Evolutionary conservation across 92 coral and sea anemone genomes (phyloP).

Genomic region (Umimayanthus chanpuru): DNA sequence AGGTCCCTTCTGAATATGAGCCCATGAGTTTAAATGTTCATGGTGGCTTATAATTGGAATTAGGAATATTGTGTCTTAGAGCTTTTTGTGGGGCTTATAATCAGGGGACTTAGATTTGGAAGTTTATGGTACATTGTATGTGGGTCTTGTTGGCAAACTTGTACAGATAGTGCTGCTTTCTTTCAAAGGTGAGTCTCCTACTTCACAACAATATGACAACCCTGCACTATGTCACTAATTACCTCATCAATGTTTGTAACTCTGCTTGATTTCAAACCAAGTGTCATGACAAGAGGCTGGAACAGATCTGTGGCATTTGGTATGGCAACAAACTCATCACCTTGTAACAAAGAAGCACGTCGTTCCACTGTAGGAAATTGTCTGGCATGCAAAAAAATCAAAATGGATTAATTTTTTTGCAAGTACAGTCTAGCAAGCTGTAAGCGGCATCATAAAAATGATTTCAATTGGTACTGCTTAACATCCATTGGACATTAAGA

Average conservation of each 20-base stretch:
- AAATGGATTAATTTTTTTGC: neutral
- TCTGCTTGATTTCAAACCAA: slow-evolving; percentile 37
- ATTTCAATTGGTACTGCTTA: no score
- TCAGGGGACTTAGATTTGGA: no score
- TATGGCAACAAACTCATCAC: slow-evolving; percentile 29
- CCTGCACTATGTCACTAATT: neutral
- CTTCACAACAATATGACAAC: neutral
- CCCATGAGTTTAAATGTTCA: no score
- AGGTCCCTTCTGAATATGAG: no score
- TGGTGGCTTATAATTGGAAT: no score
- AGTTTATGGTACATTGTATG: neutral
- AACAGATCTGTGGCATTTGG: slow-evolving; percentile 48
- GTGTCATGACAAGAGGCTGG: slow-evolving; percentile 39
- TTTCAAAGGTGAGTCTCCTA: neutral
- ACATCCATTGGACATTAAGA: no score
- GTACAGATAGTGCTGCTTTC: no score
- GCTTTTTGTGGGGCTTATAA: no score
- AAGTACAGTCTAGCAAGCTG: no score
- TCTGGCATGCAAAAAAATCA: slow-evolving; percentile 37
- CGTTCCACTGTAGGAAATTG: slow-evolving; percentile 77
- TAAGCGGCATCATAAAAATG: no score
- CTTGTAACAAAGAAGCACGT: slow-evolving; percentile 59
- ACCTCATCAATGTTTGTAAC: slow-evolving; percentile 17
- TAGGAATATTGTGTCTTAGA: no score
- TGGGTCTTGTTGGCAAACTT: no score